These are phyloP conservation scores for Forbesichthys agassizii DNA, from an alignment of 2,113 vertebrate species.

Conservation along the genomic window DNA sequence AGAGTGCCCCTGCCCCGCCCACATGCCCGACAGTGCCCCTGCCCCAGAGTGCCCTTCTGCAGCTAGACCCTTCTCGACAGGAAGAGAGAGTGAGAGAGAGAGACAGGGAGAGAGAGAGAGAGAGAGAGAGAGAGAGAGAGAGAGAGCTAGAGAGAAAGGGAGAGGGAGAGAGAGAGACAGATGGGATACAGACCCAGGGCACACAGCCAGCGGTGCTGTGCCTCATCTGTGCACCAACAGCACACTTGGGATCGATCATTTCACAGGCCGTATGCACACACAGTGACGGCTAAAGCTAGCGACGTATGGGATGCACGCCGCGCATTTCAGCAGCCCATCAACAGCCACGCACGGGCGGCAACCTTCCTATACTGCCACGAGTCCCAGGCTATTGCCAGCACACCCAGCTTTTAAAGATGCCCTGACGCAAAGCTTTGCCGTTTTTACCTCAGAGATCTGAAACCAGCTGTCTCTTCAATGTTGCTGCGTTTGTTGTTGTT, in stretches of 20 bases:
- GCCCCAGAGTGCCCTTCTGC: no score
- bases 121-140: no score
- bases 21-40: no score
- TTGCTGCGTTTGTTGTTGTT: constrained; percentile 24
- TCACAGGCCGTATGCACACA: no score
- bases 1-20: no score
- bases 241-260: neutral
- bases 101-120: no score
- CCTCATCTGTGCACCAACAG: constrained; percentile 7
- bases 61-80: no score
- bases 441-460: constrained; percentile 43
- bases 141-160: no score
- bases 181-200: constrained; percentile 34
- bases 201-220: constrained; percentile 42
- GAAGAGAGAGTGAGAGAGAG: no score
- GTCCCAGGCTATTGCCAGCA: constrained; percentile 23
- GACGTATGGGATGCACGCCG: neutral
- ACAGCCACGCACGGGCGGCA: neutral
- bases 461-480: constrained; percentile 40
- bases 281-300: neutral
- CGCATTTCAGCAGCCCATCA: neutral
- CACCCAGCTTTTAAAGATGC: constrained; percentile 28
- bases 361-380: constrained; percentile 8
- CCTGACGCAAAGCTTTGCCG: constrained; percentile 67
- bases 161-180: neutral